Percentiles rank a stretch among this genome's conserved stretches.
phyloP scores from a whole-genome alignment of 2,113 vertebrate species.

The Glareola pratincola region DNA sequence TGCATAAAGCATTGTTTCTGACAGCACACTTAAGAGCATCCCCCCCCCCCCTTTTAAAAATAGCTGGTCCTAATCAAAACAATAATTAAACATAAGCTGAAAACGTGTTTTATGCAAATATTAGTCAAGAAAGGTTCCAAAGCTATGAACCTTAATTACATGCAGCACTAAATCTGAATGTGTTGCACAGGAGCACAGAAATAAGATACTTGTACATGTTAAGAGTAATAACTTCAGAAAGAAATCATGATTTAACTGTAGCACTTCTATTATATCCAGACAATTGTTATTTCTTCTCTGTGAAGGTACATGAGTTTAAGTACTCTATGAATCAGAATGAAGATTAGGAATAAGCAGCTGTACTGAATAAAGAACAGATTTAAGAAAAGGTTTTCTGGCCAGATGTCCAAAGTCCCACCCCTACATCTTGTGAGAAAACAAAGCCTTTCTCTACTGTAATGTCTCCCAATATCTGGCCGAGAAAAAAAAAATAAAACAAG shows the following conservation, averaged over 20 bases:
- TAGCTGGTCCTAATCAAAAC: not conserved
- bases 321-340: not conserved
- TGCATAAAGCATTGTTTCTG: not conserved
- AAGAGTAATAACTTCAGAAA: not conserved
- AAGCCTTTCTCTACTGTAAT: not conserved
- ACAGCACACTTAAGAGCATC: not conserved
- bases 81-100: not conserved
- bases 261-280: not conserved
- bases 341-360: not conserved
- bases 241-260: not conserved
- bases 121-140: not conserved
- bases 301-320: not conserved
- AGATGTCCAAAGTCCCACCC: not conserved
- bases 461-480: not conserved
- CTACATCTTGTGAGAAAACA: not conserved
- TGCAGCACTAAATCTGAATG: not conserved
- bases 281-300: not conserved
- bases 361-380: not conserved
- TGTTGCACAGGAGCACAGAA: not conserved
- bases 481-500: not conserved
- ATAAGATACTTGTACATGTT: not conserved
- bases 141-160: not conserved
- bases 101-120: not conserved
- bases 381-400: not conserved
- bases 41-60: not conserved